Evolutionary conservation across 2,797 vertebrate genomes (phyloP).

Genomic region (Yasuhikotakia modesta): DNA sequence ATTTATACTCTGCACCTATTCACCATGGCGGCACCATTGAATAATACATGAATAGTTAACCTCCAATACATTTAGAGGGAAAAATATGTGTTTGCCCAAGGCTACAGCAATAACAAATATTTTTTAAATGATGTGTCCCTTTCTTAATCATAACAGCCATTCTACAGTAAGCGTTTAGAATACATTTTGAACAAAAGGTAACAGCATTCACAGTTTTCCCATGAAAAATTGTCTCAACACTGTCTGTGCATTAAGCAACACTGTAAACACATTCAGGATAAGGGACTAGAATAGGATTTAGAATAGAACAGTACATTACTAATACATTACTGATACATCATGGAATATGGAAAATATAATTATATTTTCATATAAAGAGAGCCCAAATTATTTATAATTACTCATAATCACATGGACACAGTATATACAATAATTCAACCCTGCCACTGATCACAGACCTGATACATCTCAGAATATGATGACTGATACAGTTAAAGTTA

Average conservation of each 20-base stretch:
- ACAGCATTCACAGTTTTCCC: not conserved
- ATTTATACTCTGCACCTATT: not conserved
- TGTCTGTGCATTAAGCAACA: not conserved
- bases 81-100: not conserved
- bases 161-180: not conserved
- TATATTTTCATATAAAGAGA: not conserved
- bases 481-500: conserved; percentile 44
- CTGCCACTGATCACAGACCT: not conserved
- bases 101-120: not conserved
- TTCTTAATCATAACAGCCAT: not conserved
- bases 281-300: not conserved
- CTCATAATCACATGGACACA: not conserved
- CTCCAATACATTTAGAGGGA: not conserved
- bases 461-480: conserved; percentile 6
- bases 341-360: not conserved
- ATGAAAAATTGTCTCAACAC: not conserved
- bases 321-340: not conserved
- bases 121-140: not conserved
- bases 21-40: not conserved
- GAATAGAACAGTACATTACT: not conserved
- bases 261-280: not conserved
- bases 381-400: not conserved
- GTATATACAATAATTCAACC: not conserved
- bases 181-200: not conserved
- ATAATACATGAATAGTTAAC: conserved; percentile 1